These are phyloP conservation scores for Botia almorhae DNA, from an alignment of 2,797 vertebrate species.

Conservation along the genomic window DNA sequence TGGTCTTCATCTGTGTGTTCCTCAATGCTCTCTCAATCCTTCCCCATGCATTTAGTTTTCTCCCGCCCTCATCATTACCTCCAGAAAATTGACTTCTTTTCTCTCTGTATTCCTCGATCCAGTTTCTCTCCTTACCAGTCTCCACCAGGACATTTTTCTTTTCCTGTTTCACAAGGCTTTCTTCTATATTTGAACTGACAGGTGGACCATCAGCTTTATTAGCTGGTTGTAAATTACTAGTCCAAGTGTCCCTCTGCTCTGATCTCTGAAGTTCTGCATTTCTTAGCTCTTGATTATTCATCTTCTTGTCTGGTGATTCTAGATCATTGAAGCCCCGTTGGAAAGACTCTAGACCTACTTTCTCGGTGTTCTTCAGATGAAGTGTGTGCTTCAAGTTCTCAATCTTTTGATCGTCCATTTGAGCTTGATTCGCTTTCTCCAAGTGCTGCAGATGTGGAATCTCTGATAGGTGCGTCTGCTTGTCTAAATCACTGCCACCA, in stretches of 20 bases:
- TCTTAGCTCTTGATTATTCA: neutral
- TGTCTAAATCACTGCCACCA: neutral
- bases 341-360: neutral
- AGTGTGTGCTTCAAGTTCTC: neutral
- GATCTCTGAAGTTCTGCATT: neutral
- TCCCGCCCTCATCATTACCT: slow-evolving; percentile 1
- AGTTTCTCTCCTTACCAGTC: slow-evolving; percentile 27
- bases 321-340: neutral
- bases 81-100: slow-evolving; percentile 42
- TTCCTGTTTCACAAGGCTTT: neutral
- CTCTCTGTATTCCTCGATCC: slow-evolving; percentile 29
- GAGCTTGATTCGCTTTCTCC: neutral
- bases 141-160: neutral
- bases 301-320: neutral
- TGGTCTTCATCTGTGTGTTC: slow-evolving; percentile 13
- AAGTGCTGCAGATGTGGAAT: neutral
- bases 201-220: neutral
- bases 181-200: neutral
- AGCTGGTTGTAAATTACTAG: neutral
- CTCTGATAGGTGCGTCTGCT: neutral
- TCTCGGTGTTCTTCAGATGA: neutral
- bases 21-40: neutral
- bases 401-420: neutral
- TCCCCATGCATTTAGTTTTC: slow-evolving; percentile 15
- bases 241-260: neutral